Conservation (phyloP, 92 coral and sea anemone genomes). For the Blastomussa wellsi region DNA sequence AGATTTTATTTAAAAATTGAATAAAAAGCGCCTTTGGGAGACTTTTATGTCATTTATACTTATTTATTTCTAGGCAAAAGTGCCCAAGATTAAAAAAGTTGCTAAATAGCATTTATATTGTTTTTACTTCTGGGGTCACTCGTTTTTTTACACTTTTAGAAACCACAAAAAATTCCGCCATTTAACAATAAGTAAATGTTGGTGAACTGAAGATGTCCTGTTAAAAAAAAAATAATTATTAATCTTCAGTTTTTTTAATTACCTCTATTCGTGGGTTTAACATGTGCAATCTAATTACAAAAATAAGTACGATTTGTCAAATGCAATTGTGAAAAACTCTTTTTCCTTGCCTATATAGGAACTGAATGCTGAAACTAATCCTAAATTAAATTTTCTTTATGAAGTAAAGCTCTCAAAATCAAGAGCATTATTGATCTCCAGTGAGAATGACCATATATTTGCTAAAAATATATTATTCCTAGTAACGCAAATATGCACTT, state of each 20-base stretch:
- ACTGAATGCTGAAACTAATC: not conserved
- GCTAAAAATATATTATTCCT: not conserved
- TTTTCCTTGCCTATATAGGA: not conserved
- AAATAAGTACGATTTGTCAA: not conserved
- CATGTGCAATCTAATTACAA: not conserved
- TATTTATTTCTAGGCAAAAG: not conserved
- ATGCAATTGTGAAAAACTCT: constrained; percentile 1
- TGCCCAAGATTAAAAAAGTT: not conserved
- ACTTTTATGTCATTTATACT: not conserved
- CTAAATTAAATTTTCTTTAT: too few species aligned
- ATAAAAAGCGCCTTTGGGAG: not conserved
- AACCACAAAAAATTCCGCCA: constrained; percentile 6
- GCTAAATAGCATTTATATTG: not conserved
- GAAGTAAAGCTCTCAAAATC: too few species aligned
- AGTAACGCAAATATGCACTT: not conserved
- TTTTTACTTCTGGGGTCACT: not conserved
- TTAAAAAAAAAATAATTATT: not conserved
- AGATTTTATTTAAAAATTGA: too few species aligned
- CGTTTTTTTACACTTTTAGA: not conserved
- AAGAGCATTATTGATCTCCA: not conserved
- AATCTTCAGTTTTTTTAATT: not conserved
- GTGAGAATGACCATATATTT: not conserved
- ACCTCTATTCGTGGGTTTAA: not conserved
- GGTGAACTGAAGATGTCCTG: not conserved
- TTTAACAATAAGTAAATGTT: not conserved